Evolutionary conservation across 2,797 vertebrate species (phyloP).

Genomic region (Chelmon rostratus): DNA sequence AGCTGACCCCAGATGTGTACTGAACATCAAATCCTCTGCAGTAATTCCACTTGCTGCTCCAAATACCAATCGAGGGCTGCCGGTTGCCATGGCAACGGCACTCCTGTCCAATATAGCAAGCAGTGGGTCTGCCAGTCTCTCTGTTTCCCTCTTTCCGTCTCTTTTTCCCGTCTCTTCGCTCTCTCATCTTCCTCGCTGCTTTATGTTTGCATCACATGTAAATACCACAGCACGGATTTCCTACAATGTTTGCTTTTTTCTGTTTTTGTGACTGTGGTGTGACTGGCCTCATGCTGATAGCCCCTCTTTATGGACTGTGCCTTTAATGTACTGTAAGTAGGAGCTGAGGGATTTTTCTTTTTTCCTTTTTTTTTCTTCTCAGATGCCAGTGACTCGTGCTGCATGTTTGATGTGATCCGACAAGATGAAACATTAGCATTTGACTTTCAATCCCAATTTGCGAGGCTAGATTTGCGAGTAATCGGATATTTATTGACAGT

Average conservation of each 20-base stretch:
- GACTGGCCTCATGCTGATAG: constrained; percentile 34
- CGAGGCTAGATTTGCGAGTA: constrained; percentile 40
- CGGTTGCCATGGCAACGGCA: constrained; percentile 87
- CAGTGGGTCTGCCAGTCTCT: constrained; percentile 72
- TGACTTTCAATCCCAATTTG: constrained; percentile 63
- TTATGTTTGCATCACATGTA: constrained; percentile 56
- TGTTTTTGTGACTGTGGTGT: neutral
- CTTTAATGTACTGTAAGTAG: constrained; percentile 50
- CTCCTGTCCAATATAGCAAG: constrained; percentile 86
- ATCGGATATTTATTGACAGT: constrained; percentile 60
- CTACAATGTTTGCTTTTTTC: constrained; percentile 41
- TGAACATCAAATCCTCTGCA: constrained; percentile 87
- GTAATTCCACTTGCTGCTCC: constrained; percentile 87
- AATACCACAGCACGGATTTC: constrained; percentile 56
- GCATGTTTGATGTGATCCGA: constrained; percentile 53
- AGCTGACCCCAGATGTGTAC: constrained; percentile 87
- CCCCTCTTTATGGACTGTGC: constrained; percentile 35
- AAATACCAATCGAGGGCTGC: constrained; percentile 86
- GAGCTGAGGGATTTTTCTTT: constrained; percentile 31
- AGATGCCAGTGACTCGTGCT: constrained; percentile 30
- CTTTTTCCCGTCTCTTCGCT: constrained; percentile 12
- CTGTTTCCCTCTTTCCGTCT: constrained; percentile 45
- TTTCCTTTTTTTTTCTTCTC: constrained; percentile 1
- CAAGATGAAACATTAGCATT: constrained; percentile 58
- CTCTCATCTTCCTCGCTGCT: constrained; percentile 46